These are phyloP conservation scores for Drosophila watanabei DNA, from an alignment of 1,140 invertebrate genomes.

Conservation along the genomic window DNA sequence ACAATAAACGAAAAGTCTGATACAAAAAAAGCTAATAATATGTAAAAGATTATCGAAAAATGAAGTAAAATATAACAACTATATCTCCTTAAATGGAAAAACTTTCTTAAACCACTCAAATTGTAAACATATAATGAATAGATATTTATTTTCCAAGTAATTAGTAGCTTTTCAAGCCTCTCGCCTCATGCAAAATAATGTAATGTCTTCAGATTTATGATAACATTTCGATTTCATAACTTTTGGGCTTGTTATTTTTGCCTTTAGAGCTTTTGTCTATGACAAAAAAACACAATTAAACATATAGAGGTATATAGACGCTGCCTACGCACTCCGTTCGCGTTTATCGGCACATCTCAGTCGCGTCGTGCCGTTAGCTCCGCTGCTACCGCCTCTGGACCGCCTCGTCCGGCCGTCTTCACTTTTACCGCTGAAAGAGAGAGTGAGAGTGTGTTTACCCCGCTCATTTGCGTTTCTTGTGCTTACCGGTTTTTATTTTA, in stretches of 20 bases:
- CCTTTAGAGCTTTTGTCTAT: constrained; percentile 1
- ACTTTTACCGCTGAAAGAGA: constrained; percentile 77
- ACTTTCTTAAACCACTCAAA: not conserved
- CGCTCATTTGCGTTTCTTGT: constrained; percentile 76
- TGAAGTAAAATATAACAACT: not conserved
- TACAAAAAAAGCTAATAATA: not conserved
- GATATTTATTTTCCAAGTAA: not conserved
- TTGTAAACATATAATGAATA: not conserved
- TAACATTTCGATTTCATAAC: constrained; percentile 2
- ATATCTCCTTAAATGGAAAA: too few species aligned
- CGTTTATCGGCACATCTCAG: constrained; percentile 46
- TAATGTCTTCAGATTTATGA: not conserved
- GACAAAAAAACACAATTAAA: constrained; percentile 12
- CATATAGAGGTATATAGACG: not conserved
- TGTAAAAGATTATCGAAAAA: too few species aligned
- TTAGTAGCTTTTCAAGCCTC: not conserved
- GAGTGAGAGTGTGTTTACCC: constrained; percentile 80
- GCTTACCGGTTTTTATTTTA: constrained; percentile 71
- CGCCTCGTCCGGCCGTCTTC: constrained; percentile 35
- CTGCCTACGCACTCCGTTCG: constrained; percentile 55
- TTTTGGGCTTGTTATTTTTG: not conserved
- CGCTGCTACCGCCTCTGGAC: constrained; percentile 12
- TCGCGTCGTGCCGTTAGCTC: constrained; percentile 25
- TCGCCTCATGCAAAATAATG: not conserved
- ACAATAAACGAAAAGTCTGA: not conserved